phyloP scores from a whole-genome alignment of 2,888 invertebrate genomes.

The Tryphoninae sp. region DNA sequence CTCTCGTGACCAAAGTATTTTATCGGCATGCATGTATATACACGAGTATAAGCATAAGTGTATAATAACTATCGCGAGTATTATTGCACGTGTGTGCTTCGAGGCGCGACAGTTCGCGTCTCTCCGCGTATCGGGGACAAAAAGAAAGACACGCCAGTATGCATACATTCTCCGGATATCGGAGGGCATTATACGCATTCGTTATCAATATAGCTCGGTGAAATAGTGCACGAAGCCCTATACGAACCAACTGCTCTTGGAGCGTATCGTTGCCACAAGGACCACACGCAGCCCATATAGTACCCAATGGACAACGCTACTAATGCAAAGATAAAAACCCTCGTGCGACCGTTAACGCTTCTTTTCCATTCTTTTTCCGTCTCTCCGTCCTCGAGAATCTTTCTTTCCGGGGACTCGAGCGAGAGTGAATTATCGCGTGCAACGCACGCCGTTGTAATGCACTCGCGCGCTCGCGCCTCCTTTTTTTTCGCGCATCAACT shows the following conservation, averaged over 20 bases:
- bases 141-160: neutral
- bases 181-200: conserved; percentile 20
- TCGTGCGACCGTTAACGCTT: neutral
- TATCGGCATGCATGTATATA: neutral
- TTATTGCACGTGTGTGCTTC: neutral
- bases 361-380: neutral
- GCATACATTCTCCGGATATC: conserved; percentile 16
- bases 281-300: conserved; percentile 60
- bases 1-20: conserved; percentile 46
- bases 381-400: neutral
- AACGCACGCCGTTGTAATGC: neutral
- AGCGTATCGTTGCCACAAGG: conserved; percentile 4
- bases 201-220: conserved; percentile 52
- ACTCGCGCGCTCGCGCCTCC: too few species aligned
- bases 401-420: neutral
- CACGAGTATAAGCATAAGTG: neutral
- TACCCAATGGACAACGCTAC: neutral
- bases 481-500: neutral
- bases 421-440: conserved; percentile 45
- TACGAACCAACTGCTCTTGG: too few species aligned
- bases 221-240: conserved; percentile 28
- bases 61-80: neutral
- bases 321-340: conserved; percentile 65
- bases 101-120: conserved; percentile 30
- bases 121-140: neutral